Evolutionary conservation across 1,140 invertebrate genomes (phyloP), one percentile per base, ranked within the genome.

Genomic region (Drosophila baimaii): DNA sequence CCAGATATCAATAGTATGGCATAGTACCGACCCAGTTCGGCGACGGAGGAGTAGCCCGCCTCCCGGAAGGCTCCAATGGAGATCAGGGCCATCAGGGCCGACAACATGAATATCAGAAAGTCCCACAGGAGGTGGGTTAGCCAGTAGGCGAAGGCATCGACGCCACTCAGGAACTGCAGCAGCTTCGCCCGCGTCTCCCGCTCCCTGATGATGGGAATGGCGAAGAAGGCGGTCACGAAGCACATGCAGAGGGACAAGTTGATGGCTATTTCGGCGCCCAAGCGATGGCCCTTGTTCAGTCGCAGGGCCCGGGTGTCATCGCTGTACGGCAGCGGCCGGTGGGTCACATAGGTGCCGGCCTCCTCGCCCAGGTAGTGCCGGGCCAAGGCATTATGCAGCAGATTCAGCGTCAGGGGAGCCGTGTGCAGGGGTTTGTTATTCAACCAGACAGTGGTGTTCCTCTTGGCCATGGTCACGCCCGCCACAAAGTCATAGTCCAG

Each of bases 221-320:
- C 93, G 79, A 95, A 95, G 74, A 96, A 95, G 0, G 96, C 94
- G 0, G 95, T 95, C 1, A 97, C 94, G 73, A 97, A 95, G 7
- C 94, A 93, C 94, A 95, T 94, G 76, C 94, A 93, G 71, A 95
- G 94, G 51, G 93, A 93, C 8, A 95, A 92, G 80, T 95, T 95
- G 21, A 94, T 93, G 13, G 94, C 93, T 39, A 95, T 90, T 68
- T 95, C 94, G 46, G 94, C 94, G 43, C 94, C 94, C 90, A 94
- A 88, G 64, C 92, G 93, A 51, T 92, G 92, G 2, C 93, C 94
- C 3, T 90, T 89, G 35, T 92, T 92, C 66, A 94, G 85, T 13
- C 93, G 92, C 79, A 68, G 62, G 17, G 81, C 15, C 5, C 73
- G 9, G 0, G 90, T 88, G 31, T 80, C 55, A 5, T 71, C 19